Percentiles rank a stretch among this genome's conserved stretches.
Conservation (phyloP, 2,797 vertebrate genomes). For the Eurystomus glaucurus region DNA sequence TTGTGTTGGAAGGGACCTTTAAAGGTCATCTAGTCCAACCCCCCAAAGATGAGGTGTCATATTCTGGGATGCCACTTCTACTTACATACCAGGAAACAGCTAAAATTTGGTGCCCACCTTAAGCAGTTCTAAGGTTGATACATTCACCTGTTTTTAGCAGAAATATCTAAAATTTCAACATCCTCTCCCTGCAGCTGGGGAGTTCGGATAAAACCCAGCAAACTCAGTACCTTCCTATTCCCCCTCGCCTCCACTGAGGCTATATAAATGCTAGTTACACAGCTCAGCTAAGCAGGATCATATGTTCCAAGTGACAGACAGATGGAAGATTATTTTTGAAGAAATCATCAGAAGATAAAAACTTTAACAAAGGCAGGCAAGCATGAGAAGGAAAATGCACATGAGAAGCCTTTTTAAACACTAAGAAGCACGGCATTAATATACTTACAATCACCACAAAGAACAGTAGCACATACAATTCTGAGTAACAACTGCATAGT, state of each 20-base stretch:
- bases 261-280: constrained; percentile 25
- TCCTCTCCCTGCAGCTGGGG: not conserved
- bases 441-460: not conserved
- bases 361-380: constrained; percentile 41
- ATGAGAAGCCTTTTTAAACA: constrained; percentile 6
- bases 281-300: constrained; percentile 50
- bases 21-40: not conserved
- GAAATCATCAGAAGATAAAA: constrained; percentile 19
- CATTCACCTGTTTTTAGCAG: not conserved
- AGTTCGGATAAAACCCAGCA: not conserved
- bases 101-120: not conserved
- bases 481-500: not conserved
- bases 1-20: not conserved
- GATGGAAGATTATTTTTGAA: constrained; percentile 70
- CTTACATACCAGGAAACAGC: not conserved
- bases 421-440: not conserved
- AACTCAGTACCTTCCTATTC: not conserved
- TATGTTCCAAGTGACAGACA: constrained; percentile 67
- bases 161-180: not conserved
- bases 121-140: not conserved
- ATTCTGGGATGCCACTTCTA: not conserved
- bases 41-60: not conserved
- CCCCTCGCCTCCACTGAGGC: constrained; percentile 26
- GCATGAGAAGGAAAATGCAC: not conserved
- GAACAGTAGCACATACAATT: not conserved